Evolutionary conservation across 2,888 invertebrate genomes (phyloP), one percentile per base, ranked within the genome.

Genomic region (Habroteleia sp.): DNA sequence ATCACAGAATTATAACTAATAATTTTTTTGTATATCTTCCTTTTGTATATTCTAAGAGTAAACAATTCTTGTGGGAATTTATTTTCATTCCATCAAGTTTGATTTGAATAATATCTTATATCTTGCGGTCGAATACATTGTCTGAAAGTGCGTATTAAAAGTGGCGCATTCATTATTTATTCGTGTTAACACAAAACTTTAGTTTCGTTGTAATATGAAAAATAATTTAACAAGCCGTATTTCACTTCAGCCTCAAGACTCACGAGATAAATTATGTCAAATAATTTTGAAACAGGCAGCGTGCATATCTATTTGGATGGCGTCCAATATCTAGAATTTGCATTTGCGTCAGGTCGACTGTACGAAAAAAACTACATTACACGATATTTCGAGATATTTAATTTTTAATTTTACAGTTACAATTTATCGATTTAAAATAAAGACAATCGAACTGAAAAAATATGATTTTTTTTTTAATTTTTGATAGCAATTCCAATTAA

Each of bases 251-350:
- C 50, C 50, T 56, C 56, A 72, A 58, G 42, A 63, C 72, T 63
- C 58, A 25, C 39, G 42, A 42, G 56, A 72, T 65, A 56, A 72
- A 72, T 58, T 63, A 42, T 42, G 29, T 63, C 42, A 56, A 63
- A 72, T 72, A 63, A 72, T 72, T 63, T 63, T 27, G 56, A 56
- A 63, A 56, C 72, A 63, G 63, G 48, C 72, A 72, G 31, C 72
- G 56, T 72, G 72, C 63, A 56, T 56, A 71, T 63, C 63, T 63
- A 48, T 48, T 72, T 72, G 72, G 72, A 72, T 23, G 46, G 16
- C 10, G 48, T 72, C 72, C 72, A 63, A 72, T 42, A 63, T 35
- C 63, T 48, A 27, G 23, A 50, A 72, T 72, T 63, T 63, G 72
- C 63, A 72, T 72, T 63, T 48, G 48, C 42, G 41, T 48, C 42